Evolutionary conservation across 2,113 vertebrate genomes (phyloP), one percentile per base, ranked within the genome.

Genomic region (Salminus brasiliensis): DNA sequence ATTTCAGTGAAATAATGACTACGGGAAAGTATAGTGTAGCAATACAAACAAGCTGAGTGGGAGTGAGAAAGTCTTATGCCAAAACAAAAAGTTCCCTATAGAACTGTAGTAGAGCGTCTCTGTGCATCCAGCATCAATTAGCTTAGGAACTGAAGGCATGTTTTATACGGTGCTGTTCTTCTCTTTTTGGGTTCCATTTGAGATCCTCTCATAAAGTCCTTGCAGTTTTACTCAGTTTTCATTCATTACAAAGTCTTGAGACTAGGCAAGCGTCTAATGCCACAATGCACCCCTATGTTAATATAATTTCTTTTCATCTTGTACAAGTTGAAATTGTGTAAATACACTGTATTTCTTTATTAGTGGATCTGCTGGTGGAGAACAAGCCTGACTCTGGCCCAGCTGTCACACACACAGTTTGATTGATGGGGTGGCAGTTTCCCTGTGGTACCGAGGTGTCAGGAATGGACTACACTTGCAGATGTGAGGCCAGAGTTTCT

Each of bases 351-450:
- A 21, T 49, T 49, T 2, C 52, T 55, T 55, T 55, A 6, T 55
- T 55, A 55, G 52, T 55, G n/a, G 23, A 63, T 6, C 30, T 34
- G 30, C 2, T 15, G 59, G 27, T 8, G 10, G 55, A 8, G 23
- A 34, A 9, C 8, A 32, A 39, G 21, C 62, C 21, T 4, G 5
- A 2, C 21, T 66, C 34, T 66, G 34, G 25, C 45, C 52, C 5
- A 23, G 32, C 62, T 55, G 63, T 76, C 23, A 1, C 3, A 18
- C 3, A 18, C 41, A 25, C 45, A 29, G 23, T 55, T 67, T 76
- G 74, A 76, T 67, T 34, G 74, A 67, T 76, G 74, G 60, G 34
- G 23, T 66, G 63, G 47, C 47, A 27, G 47, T 55, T 65, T 39
- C 29, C 49, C 49, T 18, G 30, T 55, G 52, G 47, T 76, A 49